Conservation (phyloP, 2,113 vertebrate species). For the Cnemophilus loriae region DNA sequence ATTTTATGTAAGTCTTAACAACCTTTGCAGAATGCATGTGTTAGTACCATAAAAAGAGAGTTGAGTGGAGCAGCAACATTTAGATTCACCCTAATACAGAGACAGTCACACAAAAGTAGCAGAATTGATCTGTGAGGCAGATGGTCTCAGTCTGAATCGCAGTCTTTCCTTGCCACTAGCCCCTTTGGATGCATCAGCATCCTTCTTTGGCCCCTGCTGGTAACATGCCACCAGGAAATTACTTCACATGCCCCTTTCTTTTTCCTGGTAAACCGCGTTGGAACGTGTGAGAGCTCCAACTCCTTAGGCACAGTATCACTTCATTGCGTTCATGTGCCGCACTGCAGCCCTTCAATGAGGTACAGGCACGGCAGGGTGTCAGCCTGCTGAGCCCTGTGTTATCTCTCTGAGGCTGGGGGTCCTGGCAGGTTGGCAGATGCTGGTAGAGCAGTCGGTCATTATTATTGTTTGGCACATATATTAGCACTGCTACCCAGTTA, state of each 20-base stretch:
- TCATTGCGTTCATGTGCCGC: accelerated
- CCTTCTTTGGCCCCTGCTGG: not conserved
- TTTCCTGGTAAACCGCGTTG: not conserved
- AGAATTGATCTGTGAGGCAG: not conserved
- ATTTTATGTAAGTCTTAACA: not conserved
- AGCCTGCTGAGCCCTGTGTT: not conserved
- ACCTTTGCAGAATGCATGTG: not conserved
- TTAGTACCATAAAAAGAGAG: not conserved
- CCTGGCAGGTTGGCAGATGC: not conserved
- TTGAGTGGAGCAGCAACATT: not conserved
- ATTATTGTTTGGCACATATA: accelerated
- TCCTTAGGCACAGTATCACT: not conserved
- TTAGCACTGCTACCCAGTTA: not conserved
- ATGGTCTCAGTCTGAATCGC: not conserved
- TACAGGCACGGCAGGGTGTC: accelerated
- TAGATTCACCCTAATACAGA: not conserved
- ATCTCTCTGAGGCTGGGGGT: not conserved
- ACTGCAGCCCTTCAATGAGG: not conserved
- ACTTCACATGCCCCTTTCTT: not conserved
- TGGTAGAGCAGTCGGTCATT: not conserved
- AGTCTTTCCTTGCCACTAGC: not conserved
- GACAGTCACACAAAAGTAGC: not conserved
- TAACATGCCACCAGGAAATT: not conserved
- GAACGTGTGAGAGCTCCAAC: accelerated
- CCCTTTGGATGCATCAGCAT: not conserved